phyloP scores from a whole-genome alignment of 2,113 vertebrate genomes.

The Clarias macrocephalus region DNA sequence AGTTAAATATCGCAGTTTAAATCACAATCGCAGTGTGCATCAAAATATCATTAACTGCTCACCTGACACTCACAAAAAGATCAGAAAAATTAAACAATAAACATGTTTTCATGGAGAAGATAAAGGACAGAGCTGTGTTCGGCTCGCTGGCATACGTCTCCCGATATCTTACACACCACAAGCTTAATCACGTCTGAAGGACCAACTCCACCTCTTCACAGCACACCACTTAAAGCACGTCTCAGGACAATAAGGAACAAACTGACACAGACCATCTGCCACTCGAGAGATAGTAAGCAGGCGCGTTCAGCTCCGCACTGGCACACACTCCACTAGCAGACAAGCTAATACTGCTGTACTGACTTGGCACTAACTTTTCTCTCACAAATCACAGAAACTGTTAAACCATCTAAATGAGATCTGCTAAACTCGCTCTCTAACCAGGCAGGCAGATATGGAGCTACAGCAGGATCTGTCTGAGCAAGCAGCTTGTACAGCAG shows the following conservation, averaged over 20 bases:
- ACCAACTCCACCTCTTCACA: conserved; percentile 32
- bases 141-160: neutral
- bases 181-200: conserved; percentile 23
- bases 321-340: conserved; percentile 26
- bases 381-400: neutral
- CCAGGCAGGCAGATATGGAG: neutral
- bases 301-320: conserved; percentile 28
- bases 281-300: conserved; percentile 56
- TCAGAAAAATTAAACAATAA: conserved; percentile 21
- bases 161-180: neutral
- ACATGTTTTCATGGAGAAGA: neutral
- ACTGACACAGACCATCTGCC: conserved; percentile 49
- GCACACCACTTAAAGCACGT: conserved; percentile 7
- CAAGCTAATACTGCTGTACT: conserved; percentile 15
- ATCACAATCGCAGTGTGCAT: no score
- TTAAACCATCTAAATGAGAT: neutral
- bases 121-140: neutral
- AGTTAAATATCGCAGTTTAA: no score
- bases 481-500: conserved; percentile 1
- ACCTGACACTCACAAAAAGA: neutral
- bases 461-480: neutral
- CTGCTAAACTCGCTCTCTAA: neutral
- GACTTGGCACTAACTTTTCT: neutral
- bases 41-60: neutral
- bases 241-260: conserved; percentile 23